Evolutionary conservation across 2,797 vertebrate genomes (phyloP), one percentile per base, ranked within the genome.

Genomic region (Prionace glauca): DNA sequence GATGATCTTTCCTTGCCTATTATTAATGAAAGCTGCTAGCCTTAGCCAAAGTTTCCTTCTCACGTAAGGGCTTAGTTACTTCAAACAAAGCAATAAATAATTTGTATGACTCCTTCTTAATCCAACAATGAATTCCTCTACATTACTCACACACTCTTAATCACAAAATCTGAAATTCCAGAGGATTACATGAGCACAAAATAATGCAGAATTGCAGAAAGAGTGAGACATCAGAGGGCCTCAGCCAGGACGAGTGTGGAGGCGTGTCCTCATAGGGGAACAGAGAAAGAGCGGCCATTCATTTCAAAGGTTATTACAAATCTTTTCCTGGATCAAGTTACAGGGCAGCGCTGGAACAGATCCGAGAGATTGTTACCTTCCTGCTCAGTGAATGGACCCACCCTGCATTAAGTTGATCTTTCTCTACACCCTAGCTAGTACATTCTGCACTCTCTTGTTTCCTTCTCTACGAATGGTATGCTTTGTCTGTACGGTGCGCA

Each of bases 81-180:
- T 9, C 81, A 24, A 84, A 84, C 81, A 84, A 84, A 45, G 81
- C 20, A 84, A 45, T 22, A 84, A 84, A 84, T 84, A 45, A 84
- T 84, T 84, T 45, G 36, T 22, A 45, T 36, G 20, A 4, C 22
- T 84, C 45, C 41, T 84, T 84, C 36, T 45, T 10, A 45, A 45
- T 84, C 81, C 81, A 84, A 84, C 81, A 45, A 84, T 24, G 81
- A 84, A 84, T 84, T 45, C 81, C 81, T 84, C 45, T 84, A 36
- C 81, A 84, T 84, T 84, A 84, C 81, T 84, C 81, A 84, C 81
- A 84, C 81, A 45, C 36, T 24, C 20, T 84, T 45, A 45, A 84
- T 45, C 81, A 84, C 36, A 45, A 84, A 45, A 9, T 41, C 24
- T 45, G 81, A 45, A 84, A 84, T 84, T 84, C 81, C 81, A 45